These are phyloP conservation scores for Furcifer pardalis DNA, from an alignment of 2,797 vertebrate genomes.

Conservation along the genomic window DNA sequence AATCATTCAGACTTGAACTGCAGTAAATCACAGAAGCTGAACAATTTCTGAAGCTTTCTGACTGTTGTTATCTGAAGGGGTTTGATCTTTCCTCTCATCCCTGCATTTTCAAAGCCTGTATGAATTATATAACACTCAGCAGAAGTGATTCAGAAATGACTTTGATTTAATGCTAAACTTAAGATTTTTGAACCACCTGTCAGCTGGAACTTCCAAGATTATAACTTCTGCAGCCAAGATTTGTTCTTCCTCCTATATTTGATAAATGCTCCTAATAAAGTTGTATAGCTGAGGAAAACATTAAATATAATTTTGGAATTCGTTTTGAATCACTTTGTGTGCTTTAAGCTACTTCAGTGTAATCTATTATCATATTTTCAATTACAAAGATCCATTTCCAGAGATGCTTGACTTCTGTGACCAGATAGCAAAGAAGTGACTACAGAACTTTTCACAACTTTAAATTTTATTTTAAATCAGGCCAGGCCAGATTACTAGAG, in stretches of 20 bases:
- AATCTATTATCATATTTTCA: not conserved
- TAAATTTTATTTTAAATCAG: conserved; percentile 5
- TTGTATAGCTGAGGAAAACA: too few species aligned
- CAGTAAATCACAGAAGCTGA: not conserved
- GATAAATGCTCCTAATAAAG: not conserved
- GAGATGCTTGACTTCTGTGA: not conserved
- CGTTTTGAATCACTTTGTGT: not conserved
- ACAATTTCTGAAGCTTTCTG: not conserved
- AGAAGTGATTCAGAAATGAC: not conserved
- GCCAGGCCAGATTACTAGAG: not conserved
- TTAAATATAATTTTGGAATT: not conserved
- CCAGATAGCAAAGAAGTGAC: not conserved
- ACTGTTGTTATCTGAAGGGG: not conserved
- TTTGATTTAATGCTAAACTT: not conserved
- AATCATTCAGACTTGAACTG: not conserved
- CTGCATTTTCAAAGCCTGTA: not conserved
- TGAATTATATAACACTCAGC: not conserved
- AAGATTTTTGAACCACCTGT: not conserved
- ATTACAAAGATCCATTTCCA: not conserved
- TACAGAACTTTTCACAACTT: not conserved
- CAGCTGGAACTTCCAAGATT: not conserved
- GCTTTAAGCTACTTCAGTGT: not conserved
- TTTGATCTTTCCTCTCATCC: not conserved
- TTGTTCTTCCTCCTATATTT: too few species aligned
- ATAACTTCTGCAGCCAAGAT: not conserved